These are phyloP conservation scores for Stegastes partitus DNA, from an alignment of 2,113 vertebrate species.

Conservation along the genomic window DNA sequence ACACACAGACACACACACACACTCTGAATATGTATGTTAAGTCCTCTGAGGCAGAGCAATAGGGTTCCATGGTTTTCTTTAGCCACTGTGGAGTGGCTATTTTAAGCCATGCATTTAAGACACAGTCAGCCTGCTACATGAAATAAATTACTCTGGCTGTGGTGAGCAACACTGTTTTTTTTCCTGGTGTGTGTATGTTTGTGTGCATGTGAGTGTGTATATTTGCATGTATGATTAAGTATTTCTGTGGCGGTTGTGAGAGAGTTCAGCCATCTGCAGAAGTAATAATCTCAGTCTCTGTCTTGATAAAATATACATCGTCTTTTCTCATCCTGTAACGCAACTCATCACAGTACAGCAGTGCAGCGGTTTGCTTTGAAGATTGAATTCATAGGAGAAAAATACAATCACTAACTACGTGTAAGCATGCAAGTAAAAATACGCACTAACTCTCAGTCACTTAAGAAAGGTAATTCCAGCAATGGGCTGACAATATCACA, in stretches of 20 bases:
- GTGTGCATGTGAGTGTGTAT: background rate
- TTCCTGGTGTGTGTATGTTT: background rate
- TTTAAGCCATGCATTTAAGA: constrained; percentile 66
- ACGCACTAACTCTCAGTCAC: background rate
- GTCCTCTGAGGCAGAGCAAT: constrained; percentile 48
- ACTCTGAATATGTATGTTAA: constrained; percentile 52
- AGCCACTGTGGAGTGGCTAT: constrained; percentile 51
- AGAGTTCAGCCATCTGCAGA: constrained; percentile 34
- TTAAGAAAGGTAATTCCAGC: too few relatives aligned
- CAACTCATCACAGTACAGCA: background rate
- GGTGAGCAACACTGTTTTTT: constrained; percentile 2
- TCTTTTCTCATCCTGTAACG: constrained; percentile 25
- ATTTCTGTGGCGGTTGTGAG: constrained; percentile 11
- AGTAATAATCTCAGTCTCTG: constrained; percentile 19
- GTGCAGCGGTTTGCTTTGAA: constrained; percentile 5
- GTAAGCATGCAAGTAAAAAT: background rate
- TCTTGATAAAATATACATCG: constrained; percentile 30
- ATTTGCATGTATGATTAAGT: constrained; percentile 23
- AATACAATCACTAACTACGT: background rate
- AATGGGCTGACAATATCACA: too few relatives aligned
- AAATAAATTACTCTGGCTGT: constrained; percentile 55
- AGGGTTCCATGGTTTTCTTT: constrained; percentile 37
- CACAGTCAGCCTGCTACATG: constrained; percentile 42
- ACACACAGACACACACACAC: constrained; percentile 6
- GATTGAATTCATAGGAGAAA: constrained; percentile 9